phyloP scores from a whole-genome alignment of 2,888 invertebrate genomes.

The Torymus texanus region DNA sequence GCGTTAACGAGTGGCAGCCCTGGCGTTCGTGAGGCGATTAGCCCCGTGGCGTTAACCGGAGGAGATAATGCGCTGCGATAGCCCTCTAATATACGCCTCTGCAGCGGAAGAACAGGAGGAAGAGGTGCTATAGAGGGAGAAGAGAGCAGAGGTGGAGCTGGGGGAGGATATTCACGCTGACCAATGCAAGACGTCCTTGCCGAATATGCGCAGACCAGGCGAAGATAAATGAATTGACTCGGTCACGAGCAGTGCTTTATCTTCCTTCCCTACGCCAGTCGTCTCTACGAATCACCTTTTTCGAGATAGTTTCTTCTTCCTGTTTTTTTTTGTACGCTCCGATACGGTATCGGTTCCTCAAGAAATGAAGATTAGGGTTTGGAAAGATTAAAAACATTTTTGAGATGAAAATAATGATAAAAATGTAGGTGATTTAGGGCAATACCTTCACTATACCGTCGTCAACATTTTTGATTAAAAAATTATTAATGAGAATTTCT shows the following conservation, averaged over 20 bases:
- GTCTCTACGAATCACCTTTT: too few species aligned
- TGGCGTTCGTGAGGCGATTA: neutral
- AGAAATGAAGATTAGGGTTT: neutral
- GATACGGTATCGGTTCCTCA: neutral
- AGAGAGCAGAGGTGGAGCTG: too few species aligned
- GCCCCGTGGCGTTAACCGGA: neutral
- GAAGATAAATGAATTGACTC: conserved; percentile 39
- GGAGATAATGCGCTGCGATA: conserved; percentile 37
- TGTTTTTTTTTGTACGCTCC: neutral
- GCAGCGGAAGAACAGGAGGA: neutral
- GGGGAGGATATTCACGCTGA: conserved; percentile 17
- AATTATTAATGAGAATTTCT: too few species aligned
- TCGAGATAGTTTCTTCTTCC: too few species aligned
- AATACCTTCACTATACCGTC: too few species aligned
- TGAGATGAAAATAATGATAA: neutral
- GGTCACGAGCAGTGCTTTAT: conserved; percentile 21
- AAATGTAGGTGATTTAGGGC: too few species aligned
- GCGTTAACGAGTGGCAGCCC: neutral
- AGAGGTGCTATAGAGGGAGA: neutral
- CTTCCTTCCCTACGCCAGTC: neutral
- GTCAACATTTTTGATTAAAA: too few species aligned
- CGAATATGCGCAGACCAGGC: conserved; percentile 26
- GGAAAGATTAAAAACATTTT: conserved; percentile 23
- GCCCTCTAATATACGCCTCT: conserved; percentile 27
- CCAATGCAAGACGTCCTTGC: conserved; percentile 29